A percentile compares a stretch with the other conserved stretches of the same genome.
These are phyloP conservation scores for Rhagium mordax DNA, from an alignment of 2,888 invertebrate genomes.

Conservation along the genomic window DNA sequence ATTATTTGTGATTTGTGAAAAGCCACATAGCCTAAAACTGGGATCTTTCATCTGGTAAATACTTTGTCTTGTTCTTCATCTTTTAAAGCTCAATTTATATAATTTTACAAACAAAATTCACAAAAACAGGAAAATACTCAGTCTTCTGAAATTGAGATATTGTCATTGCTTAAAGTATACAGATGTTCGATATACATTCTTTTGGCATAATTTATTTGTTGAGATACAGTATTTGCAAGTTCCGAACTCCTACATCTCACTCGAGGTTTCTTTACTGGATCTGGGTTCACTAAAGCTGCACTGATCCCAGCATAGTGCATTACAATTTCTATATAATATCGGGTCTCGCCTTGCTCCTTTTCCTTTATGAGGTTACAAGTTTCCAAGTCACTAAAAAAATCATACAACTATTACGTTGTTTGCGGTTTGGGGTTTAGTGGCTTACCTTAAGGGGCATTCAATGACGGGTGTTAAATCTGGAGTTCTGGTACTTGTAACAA, in stretches of 20 bases:
- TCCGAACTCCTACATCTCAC: slow-evolving; percentile 83
- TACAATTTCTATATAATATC: slow-evolving; percentile 82
- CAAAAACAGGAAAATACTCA: slow-evolving; percentile 48
- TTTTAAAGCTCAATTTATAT: not conserved
- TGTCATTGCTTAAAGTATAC: slow-evolving; percentile 75
- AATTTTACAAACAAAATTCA: not conserved
- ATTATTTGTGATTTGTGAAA: not conserved
- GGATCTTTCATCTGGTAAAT: not conserved
- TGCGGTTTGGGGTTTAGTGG: not conserved
- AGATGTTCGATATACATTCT: slow-evolving; percentile 86
- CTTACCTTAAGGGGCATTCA: slow-evolving; percentile 76
- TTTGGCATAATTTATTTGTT: slow-evolving; percentile 92
- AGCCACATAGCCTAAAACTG: not conserved
- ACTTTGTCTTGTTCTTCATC: not conserved
- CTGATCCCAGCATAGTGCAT: slow-evolving; percentile 73
- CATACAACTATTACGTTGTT: no score
- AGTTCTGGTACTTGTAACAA: slow-evolving; percentile 76
- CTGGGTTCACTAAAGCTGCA: slow-evolving; percentile 70
- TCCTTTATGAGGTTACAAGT: slow-evolving; percentile 76
- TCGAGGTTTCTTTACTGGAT: slow-evolving; percentile 79
- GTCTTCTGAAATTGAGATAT: slow-evolving; percentile 60
- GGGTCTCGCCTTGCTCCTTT: slow-evolving; percentile 68
- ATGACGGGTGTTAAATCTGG: slow-evolving; percentile 73
- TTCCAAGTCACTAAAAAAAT: slow-evolving; percentile 74
- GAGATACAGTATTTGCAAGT: slow-evolving; percentile 80